Base-by-base conservation (phyloP, 2,113 vertebrate species). In the Oceanites oceanicus region DNA sequence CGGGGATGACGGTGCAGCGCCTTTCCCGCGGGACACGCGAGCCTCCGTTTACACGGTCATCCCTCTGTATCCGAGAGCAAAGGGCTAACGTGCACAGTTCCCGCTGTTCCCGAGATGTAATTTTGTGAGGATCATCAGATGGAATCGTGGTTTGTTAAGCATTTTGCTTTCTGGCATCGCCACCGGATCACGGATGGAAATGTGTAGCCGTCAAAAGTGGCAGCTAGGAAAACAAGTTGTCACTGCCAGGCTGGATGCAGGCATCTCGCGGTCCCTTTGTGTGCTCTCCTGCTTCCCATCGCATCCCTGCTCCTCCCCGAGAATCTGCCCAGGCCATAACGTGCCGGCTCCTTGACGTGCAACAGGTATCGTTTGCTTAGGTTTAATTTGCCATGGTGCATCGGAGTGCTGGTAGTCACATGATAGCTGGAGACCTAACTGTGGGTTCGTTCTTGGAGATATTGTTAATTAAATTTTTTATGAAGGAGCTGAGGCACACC, bases 401-500 rank as follows among this genome's bases (percentile, higher is more conserved):
- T 76, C 47, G 9, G 70, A 90, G 91, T 17, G 26, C 90, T 50
- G 93, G 92, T 45, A 56, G 97, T 96, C 93, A 97, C 88, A 90
- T 88, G 84, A 95, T 91, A 97, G 85, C 96, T 96, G 85, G 94
- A 90, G 95, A 96, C 94, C 94, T 92, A 61, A 82, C 92, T 9
- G 89, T 91, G 89, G 25, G 92, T 95, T 95, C 79, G 7, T 97
- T 98, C 95, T 90, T 86, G 89, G 94, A 97, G 94, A 96, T 87
- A 96, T 84, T 98, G 93, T 97, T 97, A 97, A 98, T 98, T 98
- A 97, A 97, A 97, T 97, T 98, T 98, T 98, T 93, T 97, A 97
- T 98, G 90, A 97, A 97, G 96, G 93, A 94, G 89, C 83, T 44
- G 92, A 97, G 96, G 92, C 91, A 82, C 90, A 96, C 92, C 94